Conservation (phyloP, 2,113 vertebrate genomes). For the Chrysemys picta region DNA sequence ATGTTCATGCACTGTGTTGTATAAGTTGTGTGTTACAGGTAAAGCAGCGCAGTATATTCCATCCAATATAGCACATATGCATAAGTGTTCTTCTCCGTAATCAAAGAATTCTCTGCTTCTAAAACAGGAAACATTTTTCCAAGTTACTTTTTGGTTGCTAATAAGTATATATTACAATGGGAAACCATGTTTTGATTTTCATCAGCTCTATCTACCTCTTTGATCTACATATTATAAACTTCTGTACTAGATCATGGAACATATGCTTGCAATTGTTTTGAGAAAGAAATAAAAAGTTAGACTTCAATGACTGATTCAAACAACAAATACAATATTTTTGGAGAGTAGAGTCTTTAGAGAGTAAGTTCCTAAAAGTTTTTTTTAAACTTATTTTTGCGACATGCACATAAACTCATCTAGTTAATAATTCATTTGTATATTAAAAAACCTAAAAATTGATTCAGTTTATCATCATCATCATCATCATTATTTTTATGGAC, state of each 20-base stretch:
- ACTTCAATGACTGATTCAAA: conserved; percentile 39
- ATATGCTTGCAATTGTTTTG: conserved; percentile 47
- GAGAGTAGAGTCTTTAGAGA: conserved; percentile 50
- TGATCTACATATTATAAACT: conserved; percentile 59
- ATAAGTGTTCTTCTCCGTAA: conserved; percentile 6
- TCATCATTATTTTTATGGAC: conserved; percentile 43
- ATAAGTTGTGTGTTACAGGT: neutral
- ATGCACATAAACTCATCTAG: conserved; percentile 54
- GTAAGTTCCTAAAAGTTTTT: conserved; percentile 37
- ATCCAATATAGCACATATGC: conserved; percentile 19
- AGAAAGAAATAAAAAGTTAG: conserved; percentile 26
- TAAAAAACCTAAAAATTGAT: conserved; percentile 33
- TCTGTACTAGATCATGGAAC: conserved; percentile 51
- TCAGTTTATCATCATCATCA: neutral
- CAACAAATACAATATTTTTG: conserved; percentile 36
- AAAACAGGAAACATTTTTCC: conserved; percentile 36
- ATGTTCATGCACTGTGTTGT: neutral
- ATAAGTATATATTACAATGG: neutral
- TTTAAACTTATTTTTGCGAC: neutral
- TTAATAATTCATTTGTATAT: conserved; percentile 39
- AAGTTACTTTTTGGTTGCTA: neutral
- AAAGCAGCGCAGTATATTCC: conserved; percentile 40
- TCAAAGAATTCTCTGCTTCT: conserved; percentile 35
- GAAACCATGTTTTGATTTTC: conserved; percentile 10
- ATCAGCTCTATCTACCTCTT: conserved; percentile 18